Conservation (phyloP, 2,797 vertebrate species). For the Sebastes reedi region DNA sequence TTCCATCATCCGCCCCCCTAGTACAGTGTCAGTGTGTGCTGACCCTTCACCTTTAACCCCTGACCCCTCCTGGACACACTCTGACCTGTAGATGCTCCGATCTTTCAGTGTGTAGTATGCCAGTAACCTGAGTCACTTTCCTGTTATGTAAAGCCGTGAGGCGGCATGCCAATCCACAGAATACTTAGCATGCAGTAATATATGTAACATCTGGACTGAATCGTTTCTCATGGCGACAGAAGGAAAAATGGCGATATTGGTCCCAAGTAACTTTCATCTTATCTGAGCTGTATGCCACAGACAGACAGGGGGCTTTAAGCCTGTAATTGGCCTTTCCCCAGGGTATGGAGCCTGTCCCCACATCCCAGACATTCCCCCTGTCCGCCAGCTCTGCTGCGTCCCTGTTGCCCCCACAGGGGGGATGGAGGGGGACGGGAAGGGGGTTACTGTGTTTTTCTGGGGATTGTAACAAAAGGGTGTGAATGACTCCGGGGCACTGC, state of each 20-base stretch:
- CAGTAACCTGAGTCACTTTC: background rate
- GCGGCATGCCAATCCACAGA: background rate
- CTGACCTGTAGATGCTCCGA: conserved; percentile 52
- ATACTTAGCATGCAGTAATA: background rate
- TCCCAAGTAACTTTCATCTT: conserved; percentile 69
- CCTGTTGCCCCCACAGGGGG: conserved; percentile 12
- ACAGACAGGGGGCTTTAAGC: conserved; percentile 65
- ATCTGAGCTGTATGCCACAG: conserved; percentile 76
- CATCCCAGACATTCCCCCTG: conserved; percentile 68
- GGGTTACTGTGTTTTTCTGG: conserved; percentile 2
- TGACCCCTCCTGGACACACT: conserved; percentile 42
- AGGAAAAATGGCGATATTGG: conserved; percentile 57
- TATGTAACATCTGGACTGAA: conserved; percentile 61
- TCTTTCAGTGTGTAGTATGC: conserved; percentile 29
- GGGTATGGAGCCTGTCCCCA: conserved; percentile 69
- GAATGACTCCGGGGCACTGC: conserved; percentile 67
- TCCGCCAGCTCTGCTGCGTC: conserved; percentile 38
- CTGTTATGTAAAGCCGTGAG: background rate
- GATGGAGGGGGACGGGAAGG: background rate
- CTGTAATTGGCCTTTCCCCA: conserved; percentile 72
- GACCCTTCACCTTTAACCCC: conserved; percentile 58
- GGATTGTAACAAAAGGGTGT: conserved; percentile 67
- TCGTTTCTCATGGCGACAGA: conserved; percentile 49
- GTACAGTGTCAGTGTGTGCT: conserved; percentile 53
- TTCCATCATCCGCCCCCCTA: conserved; percentile 32